Percentiles rank a stretch among this genome's conserved stretches.
These are phyloP conservation scores for Stegana nigrithorax DNA, from an alignment of 2,888 invertebrate genomes.

Conservation along the genomic window DNA sequence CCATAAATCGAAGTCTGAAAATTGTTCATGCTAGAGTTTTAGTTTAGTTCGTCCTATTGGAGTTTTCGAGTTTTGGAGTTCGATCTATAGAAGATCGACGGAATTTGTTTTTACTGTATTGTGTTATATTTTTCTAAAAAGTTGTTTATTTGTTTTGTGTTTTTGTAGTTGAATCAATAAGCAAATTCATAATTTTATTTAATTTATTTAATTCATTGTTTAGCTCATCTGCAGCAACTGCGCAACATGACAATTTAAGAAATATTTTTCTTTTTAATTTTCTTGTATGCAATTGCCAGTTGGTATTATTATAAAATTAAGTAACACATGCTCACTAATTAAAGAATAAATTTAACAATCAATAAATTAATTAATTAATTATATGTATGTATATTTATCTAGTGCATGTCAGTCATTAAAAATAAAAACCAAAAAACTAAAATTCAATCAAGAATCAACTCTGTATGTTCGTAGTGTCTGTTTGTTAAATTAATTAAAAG, in stretches of 20 bases:
- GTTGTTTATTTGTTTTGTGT: too few species aligned
- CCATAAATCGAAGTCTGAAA: too few species aligned
- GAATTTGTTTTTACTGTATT: too few species aligned
- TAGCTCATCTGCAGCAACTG: too few species aligned
- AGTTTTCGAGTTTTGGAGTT: too few species aligned
- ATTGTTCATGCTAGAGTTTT: too few species aligned
- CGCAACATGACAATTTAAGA: too few species aligned
- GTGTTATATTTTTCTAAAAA: too few species aligned
- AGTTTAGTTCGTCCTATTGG: too few species aligned
- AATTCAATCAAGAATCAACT: neutral
- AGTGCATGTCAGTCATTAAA: slow-evolving; percentile 10
- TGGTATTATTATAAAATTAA: neutral
- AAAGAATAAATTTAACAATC: slow-evolving; percentile 4
- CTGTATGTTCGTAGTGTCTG: slow-evolving; percentile 14
- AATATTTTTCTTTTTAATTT: neutral
- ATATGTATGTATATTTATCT: neutral
- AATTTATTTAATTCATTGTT: too few species aligned
- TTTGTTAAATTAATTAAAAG: slow-evolving; percentile 11
- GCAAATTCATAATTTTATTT: neutral
- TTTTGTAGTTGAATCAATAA: neutral
- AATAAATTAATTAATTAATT: slow-evolving; percentile 1
- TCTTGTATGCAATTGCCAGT: neutral
- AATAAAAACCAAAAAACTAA: neutral
- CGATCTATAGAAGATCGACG: too few species aligned
- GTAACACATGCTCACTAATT: neutral